Percentiles rank a stretch among this genome's conserved stretches.
phyloP scores from a whole-genome alignment of 1,140 invertebrate genomes.

The Thalassaphorura encarpata region DNA sequence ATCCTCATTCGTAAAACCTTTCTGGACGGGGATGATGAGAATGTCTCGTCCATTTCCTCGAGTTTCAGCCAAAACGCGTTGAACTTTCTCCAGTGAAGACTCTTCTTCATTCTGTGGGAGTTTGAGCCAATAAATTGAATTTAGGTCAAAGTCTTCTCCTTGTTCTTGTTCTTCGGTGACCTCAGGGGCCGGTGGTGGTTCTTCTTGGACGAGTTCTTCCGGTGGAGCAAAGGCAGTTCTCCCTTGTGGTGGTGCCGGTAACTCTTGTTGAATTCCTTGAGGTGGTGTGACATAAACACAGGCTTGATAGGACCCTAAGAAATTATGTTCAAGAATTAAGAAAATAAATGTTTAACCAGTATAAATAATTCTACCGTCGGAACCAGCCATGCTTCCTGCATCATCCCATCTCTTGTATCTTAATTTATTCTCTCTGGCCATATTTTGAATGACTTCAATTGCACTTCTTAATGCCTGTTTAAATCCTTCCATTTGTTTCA shows the following conservation, averaged over 20 bases:
- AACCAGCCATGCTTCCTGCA: neutral
- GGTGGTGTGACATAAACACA: slow-evolving; percentile 13
- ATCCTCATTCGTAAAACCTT: neutral
- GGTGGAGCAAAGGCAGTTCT: too few relatives aligned
- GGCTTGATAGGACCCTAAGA: slow-evolving; percentile 8
- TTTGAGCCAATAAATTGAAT: neutral
- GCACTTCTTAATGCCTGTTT: neutral
- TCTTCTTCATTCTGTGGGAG: neutral
- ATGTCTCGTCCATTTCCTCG: neutral
- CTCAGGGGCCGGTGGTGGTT: neutral
- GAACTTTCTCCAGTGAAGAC: neutral
- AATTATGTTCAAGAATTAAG: neutral
- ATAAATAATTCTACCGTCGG: neutral
- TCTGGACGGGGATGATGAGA: slow-evolving; percentile 3
- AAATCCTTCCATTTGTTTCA: slow-evolving; percentile 8
- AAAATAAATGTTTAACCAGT: neutral
- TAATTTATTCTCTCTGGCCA: neutral
- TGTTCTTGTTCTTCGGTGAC: too few relatives aligned
- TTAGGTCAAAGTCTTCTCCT: neutral
- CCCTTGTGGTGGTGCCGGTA: neutral
- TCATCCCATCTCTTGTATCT: neutral
- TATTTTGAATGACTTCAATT: neutral
- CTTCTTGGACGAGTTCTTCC: neutral
- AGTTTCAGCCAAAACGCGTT: neutral
- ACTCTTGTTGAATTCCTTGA: too few relatives aligned